A percentile compares a stretch with the other conserved stretches of the same genome.
Evolutionary conservation across 37 sponge, comb jelly and placozoan species (phyloP).

Genomic region (Ephydatia muelleri): DNA sequence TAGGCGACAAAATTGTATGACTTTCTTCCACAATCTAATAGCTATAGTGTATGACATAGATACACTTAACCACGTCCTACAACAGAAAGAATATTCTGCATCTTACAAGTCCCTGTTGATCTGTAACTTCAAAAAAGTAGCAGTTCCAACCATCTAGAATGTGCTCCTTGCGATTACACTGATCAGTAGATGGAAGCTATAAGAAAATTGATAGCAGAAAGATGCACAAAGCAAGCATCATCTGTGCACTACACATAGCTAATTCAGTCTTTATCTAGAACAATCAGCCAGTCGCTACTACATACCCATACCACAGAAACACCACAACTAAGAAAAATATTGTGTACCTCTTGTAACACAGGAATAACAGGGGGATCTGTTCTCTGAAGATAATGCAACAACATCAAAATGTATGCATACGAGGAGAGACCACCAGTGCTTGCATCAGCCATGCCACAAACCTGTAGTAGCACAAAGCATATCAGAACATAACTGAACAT

Average conservation of each 20-base stretch:
- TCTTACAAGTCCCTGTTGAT: conserved; percentile 23
- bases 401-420: conserved; percentile 91
- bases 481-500: no score
- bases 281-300: no score
- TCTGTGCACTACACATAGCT: neutral
- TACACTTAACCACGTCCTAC: neutral
- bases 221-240: neutral
- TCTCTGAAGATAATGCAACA: conserved; percentile 90
- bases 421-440: conserved; percentile 87
- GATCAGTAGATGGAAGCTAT: neutral
- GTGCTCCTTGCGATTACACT: neutral
- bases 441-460: conserved; percentile 87
- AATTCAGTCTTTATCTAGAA: no score
- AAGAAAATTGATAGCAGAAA: neutral
- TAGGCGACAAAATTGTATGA: no score
- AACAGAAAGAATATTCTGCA: neutral
- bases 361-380: conserved; percentile 78
- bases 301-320: neutral
- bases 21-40: no score
- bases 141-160: conserved; percentile 55
- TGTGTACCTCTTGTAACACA: conserved; percentile 74
- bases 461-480: conserved; percentile 62
- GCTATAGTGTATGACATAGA: no score
- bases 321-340: neutral
- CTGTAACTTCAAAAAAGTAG: conserved; percentile 39